Evolutionary conservation across 1,140 invertebrate species (phyloP), one percentile per base, ranked within the genome.

Genomic region (Lucilia sericata): DNA sequence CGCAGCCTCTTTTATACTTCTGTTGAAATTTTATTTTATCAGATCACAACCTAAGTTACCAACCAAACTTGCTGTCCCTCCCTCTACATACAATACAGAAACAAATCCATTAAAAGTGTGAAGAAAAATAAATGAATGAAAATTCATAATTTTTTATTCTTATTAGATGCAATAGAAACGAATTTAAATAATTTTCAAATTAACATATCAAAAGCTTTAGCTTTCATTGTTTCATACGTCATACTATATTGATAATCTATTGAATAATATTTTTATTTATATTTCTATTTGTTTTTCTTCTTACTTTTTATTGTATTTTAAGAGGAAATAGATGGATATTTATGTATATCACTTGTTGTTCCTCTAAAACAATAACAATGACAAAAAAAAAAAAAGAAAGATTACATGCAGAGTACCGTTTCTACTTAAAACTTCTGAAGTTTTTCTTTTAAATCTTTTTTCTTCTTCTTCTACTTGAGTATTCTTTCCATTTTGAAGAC

Each of bases 111-210:
- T 42, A 42, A 42, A 42, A 3, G 42, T 42, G 55, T 17, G 55
- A 60, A 60, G 14, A 17, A n/a, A 60, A 60, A 60, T n/a, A n/a
- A n/a, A 60, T 60, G 55, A 60, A 60, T 60, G 55, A 60, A 60
- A 60, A 60, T 60, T 60, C 55, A 60, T 60, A 60, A 60, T 17
- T n/a, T 60, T 60, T 60, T 60, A 60, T 60, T 60, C 55, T n/a
- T 60, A 60, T n/a, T 17, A 60, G 8, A 60, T n/a, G 55, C 13
- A 4, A 14, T 55, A 14, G 51, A 60, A 17, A 60, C 5, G 5
- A 60, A 60, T 60, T 60, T 14, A 17, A 60, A 60, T n/a, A 60
- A 60, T 60, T 42, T 60, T n/a, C 13, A 60, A 60, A 60, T 60
- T 60, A 14, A 60, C 14, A 17, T 60, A 60, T 60, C 55, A 17